Base-by-base conservation (phyloP, 2,888 invertebrate species). In the Mythimna vitellina region DNA sequence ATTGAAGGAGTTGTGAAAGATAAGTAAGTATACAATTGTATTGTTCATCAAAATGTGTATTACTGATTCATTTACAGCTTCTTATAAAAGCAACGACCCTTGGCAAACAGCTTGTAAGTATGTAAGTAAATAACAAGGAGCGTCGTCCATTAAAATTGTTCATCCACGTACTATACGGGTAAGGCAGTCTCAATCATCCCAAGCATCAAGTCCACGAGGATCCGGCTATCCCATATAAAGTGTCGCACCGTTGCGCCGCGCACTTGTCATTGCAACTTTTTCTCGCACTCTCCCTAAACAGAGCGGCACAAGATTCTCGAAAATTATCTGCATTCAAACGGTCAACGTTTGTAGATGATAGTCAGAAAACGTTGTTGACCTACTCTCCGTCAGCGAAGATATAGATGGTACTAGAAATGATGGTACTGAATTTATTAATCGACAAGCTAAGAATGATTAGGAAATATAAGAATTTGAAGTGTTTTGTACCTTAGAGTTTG, bases 271-370 rank as follows among this genome's bases (percentile, higher is more conserved):
- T 69, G 60, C 82, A 22, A 76, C 69, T 89, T 89, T 88, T 89
- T 85, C 78, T 79, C 51, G 58, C 70, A 35, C 71, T 75, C 71
- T 82, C 83, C 86, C 86, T 89, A 88, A 88, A 86, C 76, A 88
- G 89, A 64, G 58, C 56, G 51, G 57, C 72, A 65, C 67, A 66
- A 78, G 86, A 83, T 87, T 88, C 88, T 86, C 81, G 84, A 86
- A 89, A 89, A 86, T 87, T 80, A 88, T 88, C 89, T 81, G 88
- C 86, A 83, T 76, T 78, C 70, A 73, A 77, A 71, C 85, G 73
- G 81, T 69, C 64, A 49, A 54, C 70, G 78, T 73, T 82, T 82
- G 78, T 81, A 86, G 65, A 81, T 29, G 66, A 56, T 57, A 65
- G 65, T 46, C 75, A 83, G 78, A 83, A 79, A 78, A 80, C 73